Evolutionary conservation across 2,797 vertebrate genomes (phyloP).

Genomic region (Epinephelus malabaricus): DNA sequence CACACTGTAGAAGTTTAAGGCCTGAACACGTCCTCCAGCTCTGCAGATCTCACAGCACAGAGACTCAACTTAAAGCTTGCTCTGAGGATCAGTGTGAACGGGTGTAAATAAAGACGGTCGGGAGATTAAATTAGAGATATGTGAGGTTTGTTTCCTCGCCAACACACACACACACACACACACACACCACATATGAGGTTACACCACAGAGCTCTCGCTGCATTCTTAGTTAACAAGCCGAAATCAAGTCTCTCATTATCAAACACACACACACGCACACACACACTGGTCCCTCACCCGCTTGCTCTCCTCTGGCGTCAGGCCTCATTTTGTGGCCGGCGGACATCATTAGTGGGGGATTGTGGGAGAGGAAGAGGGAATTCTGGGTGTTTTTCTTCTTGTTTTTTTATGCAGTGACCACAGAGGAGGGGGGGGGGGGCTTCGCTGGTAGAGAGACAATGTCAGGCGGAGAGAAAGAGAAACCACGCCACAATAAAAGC

Average conservation of each 20-base stretch:
- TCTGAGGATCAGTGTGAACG: background rate
- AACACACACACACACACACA: constrained; percentile 1
- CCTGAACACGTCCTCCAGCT: too few species aligned
- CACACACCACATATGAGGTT: constrained; percentile 8
- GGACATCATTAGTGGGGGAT: constrained; percentile 67
- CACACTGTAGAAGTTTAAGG: too few species aligned
- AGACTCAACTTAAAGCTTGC: too few species aligned
- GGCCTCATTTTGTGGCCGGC: constrained; percentile 73
- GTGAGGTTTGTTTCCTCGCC: background rate
- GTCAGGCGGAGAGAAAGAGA: constrained; percentile 1
- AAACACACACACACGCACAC: constrained; percentile 28
- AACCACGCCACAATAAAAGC: constrained; percentile 19
- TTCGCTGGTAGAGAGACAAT: background rate
- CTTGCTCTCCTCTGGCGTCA: constrained; percentile 59
- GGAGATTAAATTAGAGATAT: background rate
- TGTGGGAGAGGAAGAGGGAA: constrained; percentile 68
- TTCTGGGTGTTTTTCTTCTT: constrained; percentile 52
- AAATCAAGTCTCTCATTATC: constrained; percentile 53
- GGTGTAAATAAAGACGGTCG: background rate
- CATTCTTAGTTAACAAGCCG: constrained; percentile 37
- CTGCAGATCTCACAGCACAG: too few species aligned
- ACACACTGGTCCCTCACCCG: background rate
- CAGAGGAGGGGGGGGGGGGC: constrained; percentile 13
- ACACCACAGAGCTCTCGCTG: background rate
- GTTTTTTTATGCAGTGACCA: constrained; percentile 51